Conservation (phyloP, 2,888 invertebrate species). For the Cheilosia scutellata region DNA sequence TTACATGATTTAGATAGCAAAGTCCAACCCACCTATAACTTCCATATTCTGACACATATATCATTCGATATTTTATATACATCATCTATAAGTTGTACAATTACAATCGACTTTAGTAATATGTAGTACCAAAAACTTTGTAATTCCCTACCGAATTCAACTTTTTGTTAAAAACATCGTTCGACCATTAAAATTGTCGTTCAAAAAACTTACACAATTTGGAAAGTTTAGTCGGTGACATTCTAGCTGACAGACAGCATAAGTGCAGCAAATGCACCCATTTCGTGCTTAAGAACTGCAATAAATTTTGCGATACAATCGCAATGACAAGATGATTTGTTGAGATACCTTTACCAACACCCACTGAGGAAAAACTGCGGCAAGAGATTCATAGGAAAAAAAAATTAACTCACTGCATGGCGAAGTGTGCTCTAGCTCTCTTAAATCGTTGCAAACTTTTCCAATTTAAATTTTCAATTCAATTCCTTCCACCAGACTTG, state of each 20-base stretch:
- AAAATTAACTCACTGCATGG: slow-evolving; percentile 3
- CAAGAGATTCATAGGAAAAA: background rate
- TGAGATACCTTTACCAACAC: slow-evolving; percentile 50
- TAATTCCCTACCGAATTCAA: background rate
- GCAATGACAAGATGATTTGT: slow-evolving; percentile 75
- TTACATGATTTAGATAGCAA: background rate
- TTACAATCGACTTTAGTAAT: slow-evolving; percentile 3
- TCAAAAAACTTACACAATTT: slow-evolving; percentile 54
- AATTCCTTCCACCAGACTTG: slow-evolving; percentile 65
- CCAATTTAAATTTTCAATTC: slow-evolving; percentile 76
- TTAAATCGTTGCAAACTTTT: slow-evolving; percentile 72
- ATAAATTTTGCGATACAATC: slow-evolving; percentile 73
- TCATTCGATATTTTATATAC: background rate
- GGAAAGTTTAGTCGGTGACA: slow-evolving; percentile 51
- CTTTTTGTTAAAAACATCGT: background rate
- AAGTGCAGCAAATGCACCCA: slow-evolving; percentile 70
- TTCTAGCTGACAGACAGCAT: slow-evolving; percentile 67
- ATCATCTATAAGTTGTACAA: background rate
- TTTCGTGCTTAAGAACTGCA: slow-evolving; percentile 65
- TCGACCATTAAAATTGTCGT: slow-evolving; percentile 38
- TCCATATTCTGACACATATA: background rate
- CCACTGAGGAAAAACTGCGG: slow-evolving; percentile 23
- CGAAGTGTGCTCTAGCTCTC: slow-evolving; percentile 14
- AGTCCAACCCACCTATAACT: background rate
- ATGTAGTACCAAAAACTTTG: slow-evolving; percentile 6